Percentiles rank a stretch among this genome's conserved stretches.
Conservation (phyloP, 1,140 invertebrate species). For the Heliconius congener region DNA sequence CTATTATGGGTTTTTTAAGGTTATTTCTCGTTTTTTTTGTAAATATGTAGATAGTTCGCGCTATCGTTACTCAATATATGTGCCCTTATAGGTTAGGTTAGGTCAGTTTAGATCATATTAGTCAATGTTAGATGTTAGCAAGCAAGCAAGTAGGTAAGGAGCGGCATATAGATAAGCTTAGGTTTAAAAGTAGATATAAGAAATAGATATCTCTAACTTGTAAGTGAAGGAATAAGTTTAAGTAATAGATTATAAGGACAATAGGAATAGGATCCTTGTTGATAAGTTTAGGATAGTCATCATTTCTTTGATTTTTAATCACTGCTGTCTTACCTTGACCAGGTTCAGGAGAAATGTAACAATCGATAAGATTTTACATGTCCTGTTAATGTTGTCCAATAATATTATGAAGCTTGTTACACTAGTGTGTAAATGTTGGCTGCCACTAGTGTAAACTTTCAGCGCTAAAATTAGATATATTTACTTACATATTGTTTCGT, state of each 20-base stretch:
- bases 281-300: not conserved
- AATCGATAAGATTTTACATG: conserved; percentile 10
- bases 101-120: conserved; percentile 2
- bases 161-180: not conserved
- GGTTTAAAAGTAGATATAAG: not conserved
- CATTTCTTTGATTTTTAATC: not conserved
- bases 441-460: not conserved
- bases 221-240: not conserved
- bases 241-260: not conserved
- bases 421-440: conserved; percentile 1
- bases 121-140: conserved; percentile 5
- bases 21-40: conserved; percentile 1
- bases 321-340: not conserved
- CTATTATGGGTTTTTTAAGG: not conserved
- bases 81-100: conserved; percentile 20
- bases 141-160: not conserved
- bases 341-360: not conserved
- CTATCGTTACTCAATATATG: conserved; percentile 15
- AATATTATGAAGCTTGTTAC: not conserved
- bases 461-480: not conserved
- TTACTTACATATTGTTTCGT: not conserved
- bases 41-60: conserved; percentile 33
- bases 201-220: not conserved
- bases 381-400: not conserved
- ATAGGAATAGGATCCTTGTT: not conserved